Evolutionary conservation across 2,797 vertebrate species (phyloP), one percentile per base, ranked within the genome.

Genomic region (Notolabrus celidotus): DNA sequence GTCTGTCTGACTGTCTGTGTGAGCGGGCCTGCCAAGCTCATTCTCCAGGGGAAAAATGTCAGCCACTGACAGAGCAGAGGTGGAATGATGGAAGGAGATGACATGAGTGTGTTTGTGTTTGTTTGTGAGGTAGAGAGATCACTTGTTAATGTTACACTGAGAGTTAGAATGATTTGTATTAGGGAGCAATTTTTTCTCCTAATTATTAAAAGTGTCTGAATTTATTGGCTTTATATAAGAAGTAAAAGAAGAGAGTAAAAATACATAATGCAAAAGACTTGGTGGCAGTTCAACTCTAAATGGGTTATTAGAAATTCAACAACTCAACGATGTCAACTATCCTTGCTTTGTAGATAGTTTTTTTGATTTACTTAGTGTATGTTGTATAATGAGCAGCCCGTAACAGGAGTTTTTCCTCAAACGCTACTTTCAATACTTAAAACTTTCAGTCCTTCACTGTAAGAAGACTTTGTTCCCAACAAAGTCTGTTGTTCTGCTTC

Each of bases 21-120:
- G 64, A 76, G 79, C 43, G 20, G 65, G 72, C 49, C 75, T 74
- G 73, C 77, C 71, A 69, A 58, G 42, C 65, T 57, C 33, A 1
- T 36, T 80, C 84, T 57, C 77, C 23, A 10, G 73, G 67, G n/a
- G 86, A 78, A 66, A 85, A 80, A 75, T 84, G 83, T 83, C 79
- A 79, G 49, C 47, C 47, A 23, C 76, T 82, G 85, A 86, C 75
- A 77, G 63, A 39, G 36, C 52, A 42, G 52, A 65, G 54, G 19
- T 50, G 23, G 46, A 36, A 59, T 71, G 70, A 80, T 81, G 29
- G 49, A 68, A 31, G 34, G 16, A 34, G 29, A 22, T 46, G 38
- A 36, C 58, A 38, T 57, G 19, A 59, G 59, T 66, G 25, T 50
- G 34, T 65, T 38, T 43, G 19, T 66, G 39, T 64, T 59, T 47